phyloP scores from a whole-genome alignment of 2,888 invertebrate species.

The Hirtodrosophila duncani region DNA sequence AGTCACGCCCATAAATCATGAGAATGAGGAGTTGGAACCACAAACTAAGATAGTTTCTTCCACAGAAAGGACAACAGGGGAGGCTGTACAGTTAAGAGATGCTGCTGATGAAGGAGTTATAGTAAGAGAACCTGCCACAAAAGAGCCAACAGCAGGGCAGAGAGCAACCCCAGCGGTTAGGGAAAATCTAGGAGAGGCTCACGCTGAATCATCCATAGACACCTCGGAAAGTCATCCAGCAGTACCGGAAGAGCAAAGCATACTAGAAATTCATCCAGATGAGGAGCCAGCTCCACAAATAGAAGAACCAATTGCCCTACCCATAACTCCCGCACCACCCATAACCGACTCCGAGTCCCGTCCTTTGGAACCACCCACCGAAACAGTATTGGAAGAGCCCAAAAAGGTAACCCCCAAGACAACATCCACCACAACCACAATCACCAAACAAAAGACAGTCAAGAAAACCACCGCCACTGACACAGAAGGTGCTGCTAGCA shows the following conservation, averaged over 20 bases:
- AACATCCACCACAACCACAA: conserved; percentile 19
- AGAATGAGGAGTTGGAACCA: conserved; percentile 12
- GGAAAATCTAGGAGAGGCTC: not conserved
- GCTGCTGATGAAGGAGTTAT: not conserved
- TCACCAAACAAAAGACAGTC: conserved; percentile 10
- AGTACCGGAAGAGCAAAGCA: conserved; percentile 24
- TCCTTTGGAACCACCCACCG: conserved; percentile 52
- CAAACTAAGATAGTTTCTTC: conserved; percentile 35
- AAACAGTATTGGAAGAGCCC: conserved; percentile 52
- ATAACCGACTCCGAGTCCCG: conserved; percentile 51
- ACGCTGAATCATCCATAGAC: not conserved
- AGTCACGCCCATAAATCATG: conserved; percentile 49
- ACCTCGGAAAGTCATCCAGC: conserved; percentile 26
- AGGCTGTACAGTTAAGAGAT: not conserved
- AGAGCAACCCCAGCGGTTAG: not conserved
- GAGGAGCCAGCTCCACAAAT: not conserved
- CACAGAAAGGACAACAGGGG: conserved; percentile 29
- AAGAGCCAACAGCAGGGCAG: not conserved
- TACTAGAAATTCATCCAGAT: not conserved
- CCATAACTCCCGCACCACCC: conserved; percentile 37
- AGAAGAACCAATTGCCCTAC: conserved; percentile 20
- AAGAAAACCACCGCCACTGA: conserved; percentile 2
- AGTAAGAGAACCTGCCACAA: not conserved
- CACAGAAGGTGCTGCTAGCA: conserved; percentile 13
- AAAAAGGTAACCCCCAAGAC: conserved; percentile 48